Percentiles rank a stretch among this genome's conserved stretches.
phyloP scores from a whole-genome alignment of 2,888 invertebrate genomes.

The Ophion costatus region DNA sequence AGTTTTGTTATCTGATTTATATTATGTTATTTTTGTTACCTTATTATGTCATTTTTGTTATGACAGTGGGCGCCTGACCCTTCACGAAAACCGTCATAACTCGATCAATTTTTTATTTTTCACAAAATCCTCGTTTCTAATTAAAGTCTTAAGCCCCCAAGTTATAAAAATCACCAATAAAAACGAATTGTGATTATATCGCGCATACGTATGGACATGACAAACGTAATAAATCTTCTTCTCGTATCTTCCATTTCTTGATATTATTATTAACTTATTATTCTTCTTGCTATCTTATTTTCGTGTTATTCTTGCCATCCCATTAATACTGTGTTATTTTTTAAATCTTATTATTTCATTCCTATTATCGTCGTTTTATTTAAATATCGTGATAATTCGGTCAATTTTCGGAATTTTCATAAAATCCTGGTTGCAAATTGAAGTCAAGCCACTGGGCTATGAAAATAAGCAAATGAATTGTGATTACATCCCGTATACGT shows the following conservation, averaged over 20 bases:
- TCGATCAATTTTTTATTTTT: background rate
- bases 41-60: no score
- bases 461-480: background rate
- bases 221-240: no score
- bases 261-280: no score
- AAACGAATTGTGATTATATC: background rate
- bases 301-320: no score
- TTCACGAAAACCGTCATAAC: background rate
- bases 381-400: no score
- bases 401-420: no score
- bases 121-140: background rate
- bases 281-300: no score
- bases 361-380: no score
- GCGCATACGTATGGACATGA: no score
- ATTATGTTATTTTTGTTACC: background rate
- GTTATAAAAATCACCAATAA: background rate
- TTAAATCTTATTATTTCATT: background rate
- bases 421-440: background rate
- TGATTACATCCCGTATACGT: conserved; percentile 14
- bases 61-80: background rate
- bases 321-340: background rate
- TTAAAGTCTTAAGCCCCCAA: no score
- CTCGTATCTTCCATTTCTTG: no score
- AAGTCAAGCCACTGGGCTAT: background rate
- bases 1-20: background rate